Percentiles rank a stretch among this genome's conserved stretches.
Conservation (phyloP, 2,797 vertebrate genomes). For the Momotus momota region DNA sequence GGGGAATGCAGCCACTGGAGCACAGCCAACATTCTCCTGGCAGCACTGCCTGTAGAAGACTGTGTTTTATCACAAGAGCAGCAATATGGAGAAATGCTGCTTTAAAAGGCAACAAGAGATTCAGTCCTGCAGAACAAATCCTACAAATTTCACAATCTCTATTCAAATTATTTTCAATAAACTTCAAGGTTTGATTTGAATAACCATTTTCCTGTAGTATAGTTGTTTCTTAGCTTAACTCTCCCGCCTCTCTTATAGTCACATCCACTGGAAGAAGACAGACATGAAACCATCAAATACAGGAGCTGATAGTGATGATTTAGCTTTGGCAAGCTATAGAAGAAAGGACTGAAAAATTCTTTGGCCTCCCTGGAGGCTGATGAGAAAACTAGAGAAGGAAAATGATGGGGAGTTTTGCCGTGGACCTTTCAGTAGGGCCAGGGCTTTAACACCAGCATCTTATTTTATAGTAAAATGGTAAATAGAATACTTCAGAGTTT, state of each 20-base stretch:
- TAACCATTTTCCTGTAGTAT: not conserved
- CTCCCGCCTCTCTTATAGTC: not conserved
- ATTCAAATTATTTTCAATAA: not conserved
- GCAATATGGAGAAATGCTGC: not conserved
- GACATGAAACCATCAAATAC: not conserved
- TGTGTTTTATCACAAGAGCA: not conserved
- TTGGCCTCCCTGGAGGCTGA: not conserved
- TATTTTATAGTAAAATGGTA: not conserved
- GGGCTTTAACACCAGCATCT: not conserved
- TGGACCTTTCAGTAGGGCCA: not conserved
- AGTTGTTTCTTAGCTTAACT: not conserved
- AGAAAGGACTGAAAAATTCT: not conserved
- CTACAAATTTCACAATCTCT: not conserved
- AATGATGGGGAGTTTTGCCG: not conserved
- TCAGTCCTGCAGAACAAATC: not conserved
- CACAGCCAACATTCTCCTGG: not conserved
- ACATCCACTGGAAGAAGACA: not conserved
- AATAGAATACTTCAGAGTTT: not conserved
- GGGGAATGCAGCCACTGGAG: not conserved
- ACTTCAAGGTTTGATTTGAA: not conserved
- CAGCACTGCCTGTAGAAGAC: accelerated
- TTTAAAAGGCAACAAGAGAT: not conserved
- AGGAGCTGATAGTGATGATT: not conserved
- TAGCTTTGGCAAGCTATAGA: not conserved
- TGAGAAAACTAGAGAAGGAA: not conserved